A percentile compares a stretch with the other conserved stretches of the same genome.
Evolutionary conservation across 2,113 vertebrate species (phyloP).

Genomic region (Vidua macroura): DNA sequence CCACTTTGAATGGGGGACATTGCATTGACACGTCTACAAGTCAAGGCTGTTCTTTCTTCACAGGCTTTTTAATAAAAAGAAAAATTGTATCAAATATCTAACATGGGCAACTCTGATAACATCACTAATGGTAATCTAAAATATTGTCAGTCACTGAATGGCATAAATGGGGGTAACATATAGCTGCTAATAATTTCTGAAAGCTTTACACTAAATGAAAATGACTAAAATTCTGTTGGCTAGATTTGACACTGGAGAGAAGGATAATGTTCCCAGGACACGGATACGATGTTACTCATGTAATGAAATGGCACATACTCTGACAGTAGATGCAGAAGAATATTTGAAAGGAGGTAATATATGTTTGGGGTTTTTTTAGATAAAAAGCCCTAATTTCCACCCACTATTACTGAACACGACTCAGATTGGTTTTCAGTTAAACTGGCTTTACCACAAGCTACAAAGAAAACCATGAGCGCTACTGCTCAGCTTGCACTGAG

Average conservation of each 20-base stretch:
- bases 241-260: slow-evolving; percentile 36
- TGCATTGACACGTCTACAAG: slow-evolving; percentile 1
- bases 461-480: background rate
- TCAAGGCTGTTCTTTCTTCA: background rate
- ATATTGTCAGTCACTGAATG: background rate
- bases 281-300: background rate
- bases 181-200: slow-evolving; percentile 10
- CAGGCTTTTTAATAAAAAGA: background rate
- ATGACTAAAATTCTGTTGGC: slow-evolving; percentile 5
- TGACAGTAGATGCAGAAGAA: slow-evolving; percentile 46
- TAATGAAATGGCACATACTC: background rate
- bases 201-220: slow-evolving; percentile 18
- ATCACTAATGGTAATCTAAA: background rate
- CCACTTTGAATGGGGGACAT: background rate
- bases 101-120: background rate
- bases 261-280: slow-evolving; percentile 17
- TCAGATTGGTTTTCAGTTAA: slow-evolving; percentile 59
- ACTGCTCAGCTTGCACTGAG: background rate
- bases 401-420: background rate
- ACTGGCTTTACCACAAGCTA: slow-evolving; percentile 55
- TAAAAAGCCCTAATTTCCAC: slow-evolving; percentile 39
- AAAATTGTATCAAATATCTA: slow-evolving; percentile 1
- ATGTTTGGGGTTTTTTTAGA: slow-evolving; percentile 34
- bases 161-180: background rate
- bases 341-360: slow-evolving; percentile 29